These are phyloP conservation scores for Pandemis heparana DNA, from an alignment of 2,888 invertebrate species.

Conservation along the genomic window DNA sequence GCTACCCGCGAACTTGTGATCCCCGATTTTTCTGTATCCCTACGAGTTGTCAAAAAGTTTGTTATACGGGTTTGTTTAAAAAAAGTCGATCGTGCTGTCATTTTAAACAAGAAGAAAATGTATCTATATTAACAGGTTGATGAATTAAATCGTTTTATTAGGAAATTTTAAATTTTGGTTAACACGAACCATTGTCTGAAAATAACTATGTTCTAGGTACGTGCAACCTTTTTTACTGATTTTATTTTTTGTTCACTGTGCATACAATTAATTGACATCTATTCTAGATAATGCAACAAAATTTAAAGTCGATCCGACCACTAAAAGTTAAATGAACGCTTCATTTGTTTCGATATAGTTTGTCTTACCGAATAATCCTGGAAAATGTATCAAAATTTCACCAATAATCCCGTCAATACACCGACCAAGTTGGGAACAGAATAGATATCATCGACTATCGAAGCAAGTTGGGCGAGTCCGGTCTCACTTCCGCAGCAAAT, in stretches of 20 bases:
- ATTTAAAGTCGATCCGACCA: too few species aligned
- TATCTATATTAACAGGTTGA: background rate
- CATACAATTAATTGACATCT: too few species aligned
- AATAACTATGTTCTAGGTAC: too few species aligned
- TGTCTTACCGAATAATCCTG: background rate
- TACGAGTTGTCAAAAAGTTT: conserved; percentile 33
- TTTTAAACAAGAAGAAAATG: conserved; percentile 1
- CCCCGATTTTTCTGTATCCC: conserved; percentile 36
- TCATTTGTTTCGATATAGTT: background rate
- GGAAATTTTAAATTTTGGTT: too few species aligned
- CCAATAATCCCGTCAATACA: conserved; percentile 18
- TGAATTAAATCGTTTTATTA: background rate
- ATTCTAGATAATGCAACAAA: too few species aligned
- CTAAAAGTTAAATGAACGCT: background rate
- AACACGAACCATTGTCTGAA: too few species aligned
- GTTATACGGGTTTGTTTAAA: conserved; percentile 32
- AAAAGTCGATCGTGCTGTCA: conserved; percentile 18
- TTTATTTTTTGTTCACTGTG: too few species aligned
- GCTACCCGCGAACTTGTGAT: conserved; percentile 35
- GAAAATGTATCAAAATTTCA: background rate
- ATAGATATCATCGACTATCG: conserved; percentile 55
- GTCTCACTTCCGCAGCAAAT: conserved; percentile 63
- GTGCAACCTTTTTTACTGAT: too few species aligned
- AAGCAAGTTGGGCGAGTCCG: conserved; percentile 53
- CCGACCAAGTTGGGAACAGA: conserved; percentile 50